Conservation (phyloP, 2,888 invertebrate species). For the Drosophila kambysellisi region DNA sequence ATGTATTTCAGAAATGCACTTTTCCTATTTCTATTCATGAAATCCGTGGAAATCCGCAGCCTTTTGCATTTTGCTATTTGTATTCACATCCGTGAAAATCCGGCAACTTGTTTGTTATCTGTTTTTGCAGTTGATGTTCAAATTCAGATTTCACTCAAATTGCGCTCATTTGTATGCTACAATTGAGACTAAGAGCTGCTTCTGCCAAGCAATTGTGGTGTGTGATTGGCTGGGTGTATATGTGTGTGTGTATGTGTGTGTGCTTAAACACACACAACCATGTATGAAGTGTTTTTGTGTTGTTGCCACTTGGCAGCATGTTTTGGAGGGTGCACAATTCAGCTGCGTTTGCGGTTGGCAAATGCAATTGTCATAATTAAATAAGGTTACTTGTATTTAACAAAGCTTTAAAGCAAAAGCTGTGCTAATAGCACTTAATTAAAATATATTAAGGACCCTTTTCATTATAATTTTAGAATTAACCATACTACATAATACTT, state of each 20-base stretch:
- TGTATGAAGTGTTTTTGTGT: constrained; percentile 48
- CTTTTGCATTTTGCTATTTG: not conserved
- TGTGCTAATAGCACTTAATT: not conserved
- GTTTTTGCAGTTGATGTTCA: constrained; percentile 63
- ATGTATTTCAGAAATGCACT: not conserved
- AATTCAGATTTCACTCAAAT: constrained; percentile 51
- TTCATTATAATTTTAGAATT: not conserved
- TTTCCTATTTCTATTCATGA: constrained; percentile 20
- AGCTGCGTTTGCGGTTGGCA: constrained; percentile 14
- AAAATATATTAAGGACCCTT: not conserved
- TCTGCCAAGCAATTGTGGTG: constrained; percentile 1
- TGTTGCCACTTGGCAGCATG: constrained; percentile 47
- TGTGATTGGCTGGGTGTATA: not conserved
- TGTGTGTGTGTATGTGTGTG: not conserved
- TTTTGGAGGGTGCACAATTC: constrained; percentile 7
- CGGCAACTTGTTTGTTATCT: constrained; percentile 35
- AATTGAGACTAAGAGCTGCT: not conserved
- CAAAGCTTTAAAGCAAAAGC: not conserved
- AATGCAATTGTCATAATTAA: constrained; percentile 53
- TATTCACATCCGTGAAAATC: constrained; percentile 32
- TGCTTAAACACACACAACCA: constrained; percentile 3
- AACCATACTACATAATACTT: not conserved
- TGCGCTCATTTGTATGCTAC: constrained; percentile 67
- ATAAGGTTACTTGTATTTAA: constrained; percentile 23
- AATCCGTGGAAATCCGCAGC: constrained; percentile 22